A percentile compares a stretch with the other conserved stretches of the same genome.
These are phyloP conservation scores for Acrocephalus arundinaceus DNA, from an alignment of 2,113 vertebrate genomes.

Conservation along the genomic window DNA sequence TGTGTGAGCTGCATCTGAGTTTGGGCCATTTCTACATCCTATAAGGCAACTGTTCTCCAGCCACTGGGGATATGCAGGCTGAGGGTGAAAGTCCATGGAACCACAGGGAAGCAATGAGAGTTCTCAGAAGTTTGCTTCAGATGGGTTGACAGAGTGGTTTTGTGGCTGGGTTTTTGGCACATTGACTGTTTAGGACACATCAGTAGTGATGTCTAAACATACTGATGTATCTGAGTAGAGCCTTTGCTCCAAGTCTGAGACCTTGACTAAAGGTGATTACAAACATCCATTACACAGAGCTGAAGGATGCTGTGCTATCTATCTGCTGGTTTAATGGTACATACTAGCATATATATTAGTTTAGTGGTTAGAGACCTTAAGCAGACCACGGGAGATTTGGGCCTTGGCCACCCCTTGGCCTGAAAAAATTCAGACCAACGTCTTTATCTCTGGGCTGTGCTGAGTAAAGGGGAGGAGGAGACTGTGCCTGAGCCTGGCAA, in stretches of 20 bases:
- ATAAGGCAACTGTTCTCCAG: neutral
- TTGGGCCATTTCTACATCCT: neutral
- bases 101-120: neutral
- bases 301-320: neutral
- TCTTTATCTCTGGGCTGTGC: neutral
- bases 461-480: neutral
- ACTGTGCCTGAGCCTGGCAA: neutral
- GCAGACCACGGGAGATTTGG: neutral
- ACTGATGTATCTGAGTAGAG: neutral
- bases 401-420: neutral
- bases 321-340: neutral
- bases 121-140: neutral
- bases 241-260: neutral
- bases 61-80: neutral
- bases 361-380: neutral
- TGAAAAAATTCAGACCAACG: neutral
- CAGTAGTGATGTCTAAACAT: neutral
- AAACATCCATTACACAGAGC: neutral
- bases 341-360: fast-evolving
- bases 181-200: neutral
- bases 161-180: neutral
- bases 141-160: neutral
- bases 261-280: neutral
- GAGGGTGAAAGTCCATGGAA: neutral
- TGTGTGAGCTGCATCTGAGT: neutral